These are phyloP conservation scores for Ceratosolen solmsi DNA, from an alignment of 1,140 invertebrate species.

Conservation along the genomic window DNA sequence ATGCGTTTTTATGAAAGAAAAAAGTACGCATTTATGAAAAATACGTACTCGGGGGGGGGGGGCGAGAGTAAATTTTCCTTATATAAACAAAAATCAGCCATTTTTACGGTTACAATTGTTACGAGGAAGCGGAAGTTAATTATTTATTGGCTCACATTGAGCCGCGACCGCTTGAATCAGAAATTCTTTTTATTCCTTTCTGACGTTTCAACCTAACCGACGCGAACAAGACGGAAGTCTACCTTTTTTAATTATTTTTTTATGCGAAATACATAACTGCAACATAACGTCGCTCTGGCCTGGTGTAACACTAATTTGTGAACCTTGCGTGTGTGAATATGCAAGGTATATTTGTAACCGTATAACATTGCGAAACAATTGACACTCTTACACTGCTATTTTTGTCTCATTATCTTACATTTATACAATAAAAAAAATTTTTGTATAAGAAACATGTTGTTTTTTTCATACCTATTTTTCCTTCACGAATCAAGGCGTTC, in stretches of 20 bases:
- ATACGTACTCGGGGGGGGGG: not conserved
- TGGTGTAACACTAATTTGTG: not conserved
- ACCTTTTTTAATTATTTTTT: constrained; percentile 7
- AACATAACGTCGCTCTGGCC: not conserved
- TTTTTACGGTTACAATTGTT: constrained; percentile 3
- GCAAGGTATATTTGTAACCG: not conserved
- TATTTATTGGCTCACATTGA: constrained; percentile 67
- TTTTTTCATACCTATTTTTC: not conserved
- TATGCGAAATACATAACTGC: not conserved
- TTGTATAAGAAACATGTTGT: constrained; percentile 32
- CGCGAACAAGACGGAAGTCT: not conserved
- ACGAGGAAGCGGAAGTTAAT: constrained; percentile 29
- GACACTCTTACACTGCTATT: constrained; percentile 33
- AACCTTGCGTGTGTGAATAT: constrained; percentile 1
- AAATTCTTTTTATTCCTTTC: constrained; percentile 3
- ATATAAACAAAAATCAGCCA: not conserved
- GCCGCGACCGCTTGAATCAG: constrained; percentile 47
- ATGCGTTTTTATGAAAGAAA: not conserved
- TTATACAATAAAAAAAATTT: constrained; percentile 44
- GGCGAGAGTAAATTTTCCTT: constrained; percentile 9
- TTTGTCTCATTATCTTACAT: constrained; percentile 37
- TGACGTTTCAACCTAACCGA: not conserved
- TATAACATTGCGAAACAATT: constrained; percentile 1
- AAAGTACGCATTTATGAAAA: constrained; percentile 1
- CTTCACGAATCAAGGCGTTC: no score